Base-by-base conservation (phyloP, 2,113 vertebrate genomes). In the Otolemur garnettii region DNA sequence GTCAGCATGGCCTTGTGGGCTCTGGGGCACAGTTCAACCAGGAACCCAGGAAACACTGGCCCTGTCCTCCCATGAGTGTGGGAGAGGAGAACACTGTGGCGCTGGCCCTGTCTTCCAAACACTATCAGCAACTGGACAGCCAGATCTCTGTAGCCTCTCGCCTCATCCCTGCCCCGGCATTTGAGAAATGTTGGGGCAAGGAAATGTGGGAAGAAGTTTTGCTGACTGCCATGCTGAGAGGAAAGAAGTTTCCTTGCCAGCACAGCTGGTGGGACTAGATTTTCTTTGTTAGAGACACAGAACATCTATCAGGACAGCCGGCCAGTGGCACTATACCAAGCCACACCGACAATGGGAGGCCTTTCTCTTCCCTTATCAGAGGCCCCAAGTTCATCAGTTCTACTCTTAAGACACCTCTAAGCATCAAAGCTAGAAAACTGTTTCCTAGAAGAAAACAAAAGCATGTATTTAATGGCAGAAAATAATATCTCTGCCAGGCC, bases 31-130 rank as follows among this genome's bases (percentile, higher is more conserved):
- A 15, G 42, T 57, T 81, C 13, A 2, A 42, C 38, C 24, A 59
- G 86, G 42, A 72, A 26, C 59, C 33, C 62, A 17, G 85, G 66
- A 78, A 38, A 57, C 17, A 66, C 6, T 2, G 2, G 64, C 53
- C 19, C 30, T 72, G 26, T 22, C 6, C 6, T 19, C 50, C 68
- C 0, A 0, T 2, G 5, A 81, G 19, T 3, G 5, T 2, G 30
- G 5, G 0, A 42, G 24, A 5, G 13, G 38, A 11, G 24, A 8
- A 45, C 28, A 7, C 77, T 0, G 10, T 11, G 22, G 30, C 13
- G 21, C 28, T 2, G 9, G 75, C 21, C 24, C 0, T 1, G 15
- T 35, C 26, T 38, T 53, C 30, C 83, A 33, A 74, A 30, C 4
- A 33, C 45, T 28, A 21, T 2, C 15, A 14, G 42, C 74, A 28